Base-by-base conservation (phyloP, 2,797 vertebrate species). In the Ctenopoma multispine region DNA sequence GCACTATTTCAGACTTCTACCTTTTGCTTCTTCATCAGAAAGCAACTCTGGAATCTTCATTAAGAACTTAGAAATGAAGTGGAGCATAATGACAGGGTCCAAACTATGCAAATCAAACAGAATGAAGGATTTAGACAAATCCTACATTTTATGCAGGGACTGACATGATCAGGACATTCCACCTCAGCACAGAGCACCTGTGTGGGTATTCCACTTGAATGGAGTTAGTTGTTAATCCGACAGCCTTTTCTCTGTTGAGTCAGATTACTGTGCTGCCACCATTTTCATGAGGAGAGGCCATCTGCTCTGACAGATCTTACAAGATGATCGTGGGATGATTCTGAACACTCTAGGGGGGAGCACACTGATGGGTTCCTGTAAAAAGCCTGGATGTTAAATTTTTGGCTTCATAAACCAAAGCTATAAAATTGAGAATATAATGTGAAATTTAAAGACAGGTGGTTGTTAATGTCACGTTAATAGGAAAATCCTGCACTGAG, bases 251-350 rank as follows among this genome's bases (percentile, higher is more conserved):
- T 82, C 75, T 69, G 78, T 88, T 84, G 62, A 88, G 70, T 88
- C 82, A 86, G 87, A 90, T 88, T 88, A 86, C 80, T 88, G 74
- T 77, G 72, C 72, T 78, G 63, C 85, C 89, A 82, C 77, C 83
- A 68, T 72, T 64, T 81, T 84, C 89, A 73, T 89, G 80, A 85
- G 75, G 90, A 81, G 89, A 80, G 41, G 72, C 89, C 90, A 91
- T 91, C 87, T 92, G 90, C 80, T 90, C 71, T 59, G 23, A 78
- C 76, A 79, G 82, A 83, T 77, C 75, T 77, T 81, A 84, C 73
- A 90, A 69, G 80, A 85, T 82, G 78, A 71, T 73, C 43, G 68
- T 63, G 65, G 75, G 77, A 75, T 76, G 62, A 81, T 62, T 74
- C 46, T 5, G n/a, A 84, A 59, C 40, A 49, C 57, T 72, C 59